Evolutionary conservation across 2,797 vertebrate genomes (phyloP).

Genomic region (Lates japonicus): DNA sequence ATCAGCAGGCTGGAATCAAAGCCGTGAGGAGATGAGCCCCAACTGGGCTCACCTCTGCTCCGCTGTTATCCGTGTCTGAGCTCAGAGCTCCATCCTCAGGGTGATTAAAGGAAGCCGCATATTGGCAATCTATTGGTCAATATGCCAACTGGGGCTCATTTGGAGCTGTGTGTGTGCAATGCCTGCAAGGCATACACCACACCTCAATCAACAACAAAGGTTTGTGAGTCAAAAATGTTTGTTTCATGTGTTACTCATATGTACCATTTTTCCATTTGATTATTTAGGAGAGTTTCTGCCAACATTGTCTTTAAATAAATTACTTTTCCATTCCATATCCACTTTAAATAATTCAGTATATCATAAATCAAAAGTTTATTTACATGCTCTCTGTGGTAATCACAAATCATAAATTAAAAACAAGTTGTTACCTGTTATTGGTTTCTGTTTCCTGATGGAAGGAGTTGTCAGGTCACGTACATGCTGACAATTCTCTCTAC

Average conservation of each 20-base stretch:
- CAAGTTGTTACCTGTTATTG: background rate
- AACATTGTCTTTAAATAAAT: slow-evolving; percentile 10
- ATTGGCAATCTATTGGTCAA: slow-evolving; percentile 63
- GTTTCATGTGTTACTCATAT: background rate
- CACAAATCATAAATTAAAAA: background rate
- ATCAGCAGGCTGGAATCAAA: slow-evolving; percentile 47
- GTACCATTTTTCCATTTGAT: background rate
- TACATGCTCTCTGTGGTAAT: background rate
- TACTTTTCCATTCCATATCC: background rate
- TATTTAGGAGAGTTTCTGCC: background rate
- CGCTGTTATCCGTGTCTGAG: slow-evolving; percentile 11
- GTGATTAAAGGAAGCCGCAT: slow-evolving; percentile 56
- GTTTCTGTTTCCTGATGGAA: slow-evolving; percentile 7
- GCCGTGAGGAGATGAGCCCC: slow-evolving; percentile 36
- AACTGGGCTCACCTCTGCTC: slow-evolving; percentile 52
- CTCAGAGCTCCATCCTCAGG: slow-evolving; percentile 28
- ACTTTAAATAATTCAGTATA: slow-evolving; percentile 16
- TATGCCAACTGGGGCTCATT: slow-evolving; percentile 62
- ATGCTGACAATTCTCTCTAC: background rate
- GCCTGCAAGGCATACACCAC: slow-evolving; percentile 4
- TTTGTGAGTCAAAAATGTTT: background rate
- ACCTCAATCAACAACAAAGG: slow-evolving; percentile 26
- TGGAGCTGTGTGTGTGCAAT: slow-evolving; percentile 4
- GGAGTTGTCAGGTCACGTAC: slow-evolving; percentile 2
- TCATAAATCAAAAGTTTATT: background rate